Evolutionary conservation across 2,888 invertebrate species (phyloP).

Genomic region (Pristionchus fissidentatus): DNA sequence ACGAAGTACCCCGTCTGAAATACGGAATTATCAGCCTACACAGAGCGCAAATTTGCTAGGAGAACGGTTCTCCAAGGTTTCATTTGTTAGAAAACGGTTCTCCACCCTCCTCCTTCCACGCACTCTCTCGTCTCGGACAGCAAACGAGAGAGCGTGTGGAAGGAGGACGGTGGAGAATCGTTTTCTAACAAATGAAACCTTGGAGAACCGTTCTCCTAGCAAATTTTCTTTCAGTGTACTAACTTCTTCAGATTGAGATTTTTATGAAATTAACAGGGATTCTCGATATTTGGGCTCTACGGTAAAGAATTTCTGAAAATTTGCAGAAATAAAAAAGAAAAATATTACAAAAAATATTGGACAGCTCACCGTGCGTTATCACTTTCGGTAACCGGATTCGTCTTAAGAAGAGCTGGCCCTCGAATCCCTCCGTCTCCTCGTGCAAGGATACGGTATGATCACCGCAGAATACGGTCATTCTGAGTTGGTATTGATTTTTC

Average conservation of each 20-base stretch:
- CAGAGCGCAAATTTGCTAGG: no score
- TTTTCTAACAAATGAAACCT: background rate
- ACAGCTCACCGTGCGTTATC: conserved; percentile 39
- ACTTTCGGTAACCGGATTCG: conserved; percentile 57
- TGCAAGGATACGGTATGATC: conserved; percentile 62
- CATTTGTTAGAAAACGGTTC: no score
- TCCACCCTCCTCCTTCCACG: no score
- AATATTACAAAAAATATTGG: background rate
- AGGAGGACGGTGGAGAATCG: no score
- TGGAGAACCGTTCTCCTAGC: conserved; percentile 45
- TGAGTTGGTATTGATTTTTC: conserved; percentile 16
- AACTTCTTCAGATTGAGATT: background rate
- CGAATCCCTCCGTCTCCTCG: conserved; percentile 63
- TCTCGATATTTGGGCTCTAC: no score
- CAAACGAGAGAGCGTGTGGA: no score
- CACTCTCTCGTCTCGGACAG: no score
- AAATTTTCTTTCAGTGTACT: background rate
- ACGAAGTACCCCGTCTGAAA: conserved; percentile 54
- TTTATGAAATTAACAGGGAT: no score
- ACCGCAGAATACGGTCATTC: conserved; percentile 57
- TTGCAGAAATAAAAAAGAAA: no score
- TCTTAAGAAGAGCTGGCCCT: conserved; percentile 64
- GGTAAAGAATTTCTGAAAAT: background rate
- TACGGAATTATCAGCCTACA: background rate
- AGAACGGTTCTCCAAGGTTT: background rate